Evolutionary conservation across 2,888 invertebrate genomes (phyloP).

Genomic region (Hedya salicella): DNA sequence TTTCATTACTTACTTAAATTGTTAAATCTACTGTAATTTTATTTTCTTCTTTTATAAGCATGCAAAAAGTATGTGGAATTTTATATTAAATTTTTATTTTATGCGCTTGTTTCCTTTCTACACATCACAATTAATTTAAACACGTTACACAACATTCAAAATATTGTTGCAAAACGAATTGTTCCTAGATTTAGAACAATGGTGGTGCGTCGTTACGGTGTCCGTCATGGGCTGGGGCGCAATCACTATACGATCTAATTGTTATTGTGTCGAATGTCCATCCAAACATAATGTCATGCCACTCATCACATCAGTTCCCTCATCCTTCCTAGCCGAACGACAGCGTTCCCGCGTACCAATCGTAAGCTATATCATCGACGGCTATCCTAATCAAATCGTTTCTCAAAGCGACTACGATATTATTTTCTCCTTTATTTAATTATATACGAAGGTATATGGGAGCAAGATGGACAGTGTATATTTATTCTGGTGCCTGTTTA

Average conservation of each 20-base stretch:
- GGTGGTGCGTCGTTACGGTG: constrained; percentile 64
- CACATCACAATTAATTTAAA: constrained; percentile 13
- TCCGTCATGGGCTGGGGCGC: constrained; percentile 74
- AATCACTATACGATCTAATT: constrained; percentile 76
- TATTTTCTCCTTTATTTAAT: background rate
- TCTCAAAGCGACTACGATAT: background rate
- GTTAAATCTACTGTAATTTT: constrained; percentile 12
- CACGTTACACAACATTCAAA: constrained; percentile 28
- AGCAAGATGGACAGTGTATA: constrained; percentile 26
- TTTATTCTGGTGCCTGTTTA: constrained; percentile 47
- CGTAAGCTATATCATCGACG: background rate
- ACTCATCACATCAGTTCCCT: constrained; percentile 58
- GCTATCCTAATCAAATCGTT: background rate
- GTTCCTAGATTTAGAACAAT: constrained; percentile 76
- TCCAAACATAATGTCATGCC: constrained; percentile 52
- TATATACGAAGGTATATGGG: too few relatives aligned
- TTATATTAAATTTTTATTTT: background rate
- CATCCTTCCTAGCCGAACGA: constrained; percentile 45
- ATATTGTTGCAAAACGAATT: constrained; percentile 53
- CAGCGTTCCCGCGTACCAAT: background rate
- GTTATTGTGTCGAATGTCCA: constrained; percentile 69
- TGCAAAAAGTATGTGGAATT: background rate
- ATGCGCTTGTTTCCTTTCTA: background rate
- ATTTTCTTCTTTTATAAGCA: background rate
- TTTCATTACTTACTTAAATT: constrained; percentile 20